A percentile compares a stretch with the other conserved stretches of the same genome.
These are phyloP conservation scores for Catocala sponsa DNA, from an alignment of 2,888 invertebrate genomes.

Conservation along the genomic window DNA sequence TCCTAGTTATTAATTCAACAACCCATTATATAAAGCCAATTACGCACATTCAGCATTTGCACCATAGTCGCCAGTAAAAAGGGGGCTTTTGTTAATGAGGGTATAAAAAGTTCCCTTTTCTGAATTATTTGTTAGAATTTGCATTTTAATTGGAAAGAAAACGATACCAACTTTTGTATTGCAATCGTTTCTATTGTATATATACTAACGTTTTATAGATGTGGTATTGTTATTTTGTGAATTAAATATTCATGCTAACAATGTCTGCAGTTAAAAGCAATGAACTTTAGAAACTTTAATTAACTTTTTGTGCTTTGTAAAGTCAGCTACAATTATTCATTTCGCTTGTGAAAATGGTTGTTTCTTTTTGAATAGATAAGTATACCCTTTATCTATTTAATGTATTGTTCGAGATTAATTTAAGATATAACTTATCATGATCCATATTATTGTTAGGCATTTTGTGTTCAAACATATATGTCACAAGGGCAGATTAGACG, in stretches of 20 bases:
- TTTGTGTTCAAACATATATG: no score
- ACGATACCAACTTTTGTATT: constrained; percentile 59
- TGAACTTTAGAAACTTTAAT: no score
- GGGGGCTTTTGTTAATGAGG: constrained; percentile 70
- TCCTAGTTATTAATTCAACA: constrained; percentile 63
- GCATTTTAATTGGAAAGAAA: constrained; percentile 78
- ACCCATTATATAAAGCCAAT: constrained; percentile 67
- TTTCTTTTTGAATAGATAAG: background rate
- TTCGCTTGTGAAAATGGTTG: no score
- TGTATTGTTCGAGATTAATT: no score
- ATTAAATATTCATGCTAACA: background rate
- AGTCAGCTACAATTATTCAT: no score
- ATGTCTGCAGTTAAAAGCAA: background rate
- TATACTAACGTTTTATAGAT: constrained; percentile 7
- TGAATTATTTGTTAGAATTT: constrained; percentile 75
- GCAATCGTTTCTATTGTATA: constrained; percentile 38
- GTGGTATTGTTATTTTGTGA: no score
- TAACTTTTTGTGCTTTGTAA: no score
- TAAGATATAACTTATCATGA: no score
- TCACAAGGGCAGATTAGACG: no score
- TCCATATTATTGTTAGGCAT: no score
- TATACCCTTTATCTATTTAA: no score
- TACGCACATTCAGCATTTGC: constrained; percentile 69
- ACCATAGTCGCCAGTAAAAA: constrained; percentile 62
- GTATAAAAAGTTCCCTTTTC: constrained; percentile 70